Conservation (phyloP, 2,888 invertebrate genomes). For the Ectemnius continuus region DNA sequence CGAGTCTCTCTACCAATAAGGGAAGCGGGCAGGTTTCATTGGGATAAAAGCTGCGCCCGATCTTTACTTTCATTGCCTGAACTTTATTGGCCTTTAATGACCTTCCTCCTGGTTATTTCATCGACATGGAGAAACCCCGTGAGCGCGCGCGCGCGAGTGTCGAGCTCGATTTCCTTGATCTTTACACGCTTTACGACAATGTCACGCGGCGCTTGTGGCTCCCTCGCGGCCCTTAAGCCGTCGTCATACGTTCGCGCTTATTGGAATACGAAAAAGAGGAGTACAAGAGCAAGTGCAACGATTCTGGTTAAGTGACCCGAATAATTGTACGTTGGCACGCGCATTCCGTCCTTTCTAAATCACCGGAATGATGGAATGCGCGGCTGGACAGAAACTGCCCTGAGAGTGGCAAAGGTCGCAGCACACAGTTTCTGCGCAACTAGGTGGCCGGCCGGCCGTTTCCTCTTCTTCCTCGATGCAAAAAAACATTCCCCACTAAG, state of each 20-base stretch:
- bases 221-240: too few relatives aligned
- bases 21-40: background rate
- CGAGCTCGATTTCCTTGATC: slow-evolving; percentile 36
- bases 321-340: background rate
- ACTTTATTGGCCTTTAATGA: slow-evolving; percentile 27
- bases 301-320: slow-evolving; percentile 3
- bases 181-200: slow-evolving; percentile 25
- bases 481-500: too few relatives aligned
- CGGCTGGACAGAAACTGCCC: background rate
- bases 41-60: background rate
- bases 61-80: slow-evolving; percentile 7
- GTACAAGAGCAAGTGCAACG: background rate
- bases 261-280: background rate
- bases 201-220: slow-evolving; percentile 3
- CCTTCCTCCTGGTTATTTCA: slow-evolving; percentile 18
- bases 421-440: too few relatives aligned
- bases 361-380: slow-evolving; percentile 25
- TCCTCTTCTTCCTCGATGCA: too few relatives aligned
- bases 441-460: too few relatives aligned
- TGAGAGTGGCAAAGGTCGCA: background rate
- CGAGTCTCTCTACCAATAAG: too few relatives aligned
- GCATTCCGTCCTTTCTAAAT: slow-evolving; percentile 20
- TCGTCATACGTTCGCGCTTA: background rate
- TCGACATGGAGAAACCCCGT: slow-evolving; percentile 1
- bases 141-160: too few relatives aligned